These are phyloP conservation scores for Mallotus villosus DNA, from an alignment of 2,797 vertebrate species.

Conservation along the genomic window DNA sequence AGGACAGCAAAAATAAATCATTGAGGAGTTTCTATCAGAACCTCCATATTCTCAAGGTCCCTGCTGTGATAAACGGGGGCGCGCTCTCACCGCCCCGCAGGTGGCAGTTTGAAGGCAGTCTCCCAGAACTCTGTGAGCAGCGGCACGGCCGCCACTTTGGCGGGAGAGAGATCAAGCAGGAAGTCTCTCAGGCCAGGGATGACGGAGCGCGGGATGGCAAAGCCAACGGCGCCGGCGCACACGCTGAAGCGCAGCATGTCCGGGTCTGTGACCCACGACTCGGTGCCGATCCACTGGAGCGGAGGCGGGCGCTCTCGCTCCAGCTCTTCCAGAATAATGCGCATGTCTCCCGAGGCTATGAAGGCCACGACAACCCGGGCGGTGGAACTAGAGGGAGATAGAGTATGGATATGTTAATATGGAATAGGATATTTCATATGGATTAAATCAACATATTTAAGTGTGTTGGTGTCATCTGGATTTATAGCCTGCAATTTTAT, in stretches of 20 bases:
- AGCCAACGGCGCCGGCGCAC: slow-evolving; percentile 63
- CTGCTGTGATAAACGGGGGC: background rate
- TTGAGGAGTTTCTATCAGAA: background rate
- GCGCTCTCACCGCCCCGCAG: slow-evolving; percentile 31
- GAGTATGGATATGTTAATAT: too few species aligned
- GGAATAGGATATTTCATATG: too few species aligned
- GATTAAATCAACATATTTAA: too few species aligned
- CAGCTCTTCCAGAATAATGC: slow-evolving; percentile 59
- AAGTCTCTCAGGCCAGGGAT: slow-evolving; percentile 69
- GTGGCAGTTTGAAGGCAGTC: slow-evolving; percentile 57
- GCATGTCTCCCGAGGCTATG: slow-evolving; percentile 53
- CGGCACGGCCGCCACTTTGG: slow-evolving; percentile 39
- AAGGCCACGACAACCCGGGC: slow-evolving; percentile 66
- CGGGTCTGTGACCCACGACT: slow-evolving; percentile 64
- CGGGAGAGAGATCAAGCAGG: slow-evolving; percentile 52
- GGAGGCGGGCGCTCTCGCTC: slow-evolving; percentile 40
- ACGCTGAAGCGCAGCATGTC: slow-evolving; percentile 48
- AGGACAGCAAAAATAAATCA: background rate
- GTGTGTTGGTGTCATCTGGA: too few species aligned
- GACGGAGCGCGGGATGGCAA: slow-evolving; percentile 59
- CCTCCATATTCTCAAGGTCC: background rate
- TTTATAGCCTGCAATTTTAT: too few species aligned
- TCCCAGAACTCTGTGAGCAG: slow-evolving; percentile 66
- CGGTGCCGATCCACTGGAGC: slow-evolving; percentile 69
- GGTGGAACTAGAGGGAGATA: slow-evolving; percentile 52